These are phyloP conservation scores for Pseudomugil gertrudae DNA, from an alignment of 2,797 vertebrate species.

Conservation along the genomic window DNA sequence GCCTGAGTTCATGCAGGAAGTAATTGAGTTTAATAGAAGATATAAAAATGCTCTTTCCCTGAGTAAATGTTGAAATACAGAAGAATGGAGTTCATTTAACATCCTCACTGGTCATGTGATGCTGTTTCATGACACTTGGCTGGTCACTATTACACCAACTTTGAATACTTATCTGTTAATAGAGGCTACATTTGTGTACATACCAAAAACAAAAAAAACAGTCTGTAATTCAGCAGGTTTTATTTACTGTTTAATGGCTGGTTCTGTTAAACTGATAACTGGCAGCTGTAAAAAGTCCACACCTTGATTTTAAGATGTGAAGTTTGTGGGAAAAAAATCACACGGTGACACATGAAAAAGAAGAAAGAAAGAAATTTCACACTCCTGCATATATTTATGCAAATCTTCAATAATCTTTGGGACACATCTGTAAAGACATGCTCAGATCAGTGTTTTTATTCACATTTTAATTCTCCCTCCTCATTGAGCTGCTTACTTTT, in stretches of 20 bases:
- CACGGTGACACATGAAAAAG: neutral
- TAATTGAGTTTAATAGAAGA: constrained; percentile 75
- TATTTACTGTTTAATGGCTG: constrained; percentile 32
- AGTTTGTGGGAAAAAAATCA: constrained; percentile 5
- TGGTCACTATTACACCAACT: constrained; percentile 43
- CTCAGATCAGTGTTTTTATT: constrained; percentile 60
- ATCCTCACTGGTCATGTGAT: constrained; percentile 57
- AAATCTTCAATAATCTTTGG: constrained; percentile 19
- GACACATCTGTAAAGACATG: constrained; percentile 55
- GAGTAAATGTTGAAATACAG: constrained; percentile 61
- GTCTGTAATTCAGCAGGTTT: constrained; percentile 11
- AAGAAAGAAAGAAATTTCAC: neutral
- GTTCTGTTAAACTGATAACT: constrained; percentile 8
- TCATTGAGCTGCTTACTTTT: constrained; percentile 69
- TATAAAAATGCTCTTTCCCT: constrained; percentile 48
- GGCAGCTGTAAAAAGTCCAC: neutral
- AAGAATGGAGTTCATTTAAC: constrained; percentile 62
- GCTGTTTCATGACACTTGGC: constrained; percentile 56
- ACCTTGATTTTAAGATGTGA: constrained; percentile 8
- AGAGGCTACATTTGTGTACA: constrained; percentile 30
- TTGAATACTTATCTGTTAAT: constrained; percentile 24
- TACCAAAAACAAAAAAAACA: constrained; percentile 17
- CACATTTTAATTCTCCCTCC: constrained; percentile 61
- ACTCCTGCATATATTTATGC: neutral
- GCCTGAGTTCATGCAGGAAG: constrained; percentile 73